Evolutionary conservation across 2,797 vertebrate species (phyloP).

Genomic region (Linurgus olivaceus): DNA sequence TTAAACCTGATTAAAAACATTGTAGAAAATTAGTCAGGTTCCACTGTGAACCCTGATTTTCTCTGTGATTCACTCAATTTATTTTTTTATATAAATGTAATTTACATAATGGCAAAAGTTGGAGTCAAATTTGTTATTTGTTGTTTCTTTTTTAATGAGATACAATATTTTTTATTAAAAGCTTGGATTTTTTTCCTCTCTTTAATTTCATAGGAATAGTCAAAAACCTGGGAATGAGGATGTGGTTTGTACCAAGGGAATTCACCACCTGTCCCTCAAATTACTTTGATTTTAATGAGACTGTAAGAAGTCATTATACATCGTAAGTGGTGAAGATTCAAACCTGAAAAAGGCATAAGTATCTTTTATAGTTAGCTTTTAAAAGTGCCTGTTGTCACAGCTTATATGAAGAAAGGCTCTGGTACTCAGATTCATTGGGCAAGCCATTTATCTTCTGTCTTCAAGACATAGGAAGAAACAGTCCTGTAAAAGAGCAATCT

Average conservation of each 20-base stretch:
- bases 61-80: background rate
- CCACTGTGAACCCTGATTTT: background rate
- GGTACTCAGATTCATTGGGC: background rate
- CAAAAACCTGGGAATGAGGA: background rate
- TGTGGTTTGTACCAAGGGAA: background rate
- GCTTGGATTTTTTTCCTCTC: background rate
- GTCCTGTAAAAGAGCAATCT: background rate
- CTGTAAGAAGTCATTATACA: background rate
- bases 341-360: background rate
- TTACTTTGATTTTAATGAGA: background rate
- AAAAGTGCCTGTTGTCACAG: background rate
- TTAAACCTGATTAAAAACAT: slow-evolving; percentile 49
- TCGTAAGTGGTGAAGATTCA: background rate
- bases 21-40: background rate
- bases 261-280: background rate
- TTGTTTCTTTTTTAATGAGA: background rate
- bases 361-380: background rate
- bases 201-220: background rate
- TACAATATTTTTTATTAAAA: background rate
- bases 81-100: background rate
- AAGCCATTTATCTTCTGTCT: background rate
- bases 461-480: background rate
- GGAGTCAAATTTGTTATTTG: background rate
- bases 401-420: background rate
- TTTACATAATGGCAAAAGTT: background rate